These are phyloP conservation scores for Babyrousa celebensis DNA, from an alignment of 2,797 vertebrate genomes.

Conservation along the genomic window DNA sequence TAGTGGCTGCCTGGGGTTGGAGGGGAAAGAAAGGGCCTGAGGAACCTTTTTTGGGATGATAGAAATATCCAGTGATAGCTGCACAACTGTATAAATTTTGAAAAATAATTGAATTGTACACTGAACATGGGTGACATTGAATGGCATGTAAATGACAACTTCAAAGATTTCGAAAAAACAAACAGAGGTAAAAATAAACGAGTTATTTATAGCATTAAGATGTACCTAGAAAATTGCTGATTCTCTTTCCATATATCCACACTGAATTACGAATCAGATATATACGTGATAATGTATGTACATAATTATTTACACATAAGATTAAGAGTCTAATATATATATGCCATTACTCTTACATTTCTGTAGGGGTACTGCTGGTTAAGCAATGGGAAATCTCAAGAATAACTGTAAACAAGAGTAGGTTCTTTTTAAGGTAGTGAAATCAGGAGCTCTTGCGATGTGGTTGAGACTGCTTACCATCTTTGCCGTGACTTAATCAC, in stretches of 20 bases:
- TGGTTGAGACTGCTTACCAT: slow-evolving; percentile 17
- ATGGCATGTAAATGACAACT: neutral
- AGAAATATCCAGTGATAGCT: neutral
- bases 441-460: slow-evolving; percentile 40
- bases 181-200: slow-evolving; percentile 40
- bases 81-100: neutral
- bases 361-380: slow-evolving; percentile 40
- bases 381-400: slow-evolving; percentile 67
- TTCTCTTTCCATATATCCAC: neutral
- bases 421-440: slow-evolving; percentile 66
- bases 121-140: neutral
- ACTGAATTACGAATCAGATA: neutral
- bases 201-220: slow-evolving; percentile 54
- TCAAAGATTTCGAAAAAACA: neutral
- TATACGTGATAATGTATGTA: neutral
- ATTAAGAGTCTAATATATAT: slow-evolving; percentile 68
- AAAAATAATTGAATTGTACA: neutral
- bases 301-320: neutral
- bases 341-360: slow-evolving; percentile 63
- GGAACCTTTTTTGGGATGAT: neutral
- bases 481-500: slow-evolving; percentile 58
- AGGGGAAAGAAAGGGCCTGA: neutral
- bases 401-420: slow-evolving; percentile 45
- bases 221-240: slow-evolving; percentile 31
- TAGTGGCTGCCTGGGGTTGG: neutral